Evolutionary conservation across 2,888 invertebrate genomes (phyloP).

Genomic region (Meteorus colon): DNA sequence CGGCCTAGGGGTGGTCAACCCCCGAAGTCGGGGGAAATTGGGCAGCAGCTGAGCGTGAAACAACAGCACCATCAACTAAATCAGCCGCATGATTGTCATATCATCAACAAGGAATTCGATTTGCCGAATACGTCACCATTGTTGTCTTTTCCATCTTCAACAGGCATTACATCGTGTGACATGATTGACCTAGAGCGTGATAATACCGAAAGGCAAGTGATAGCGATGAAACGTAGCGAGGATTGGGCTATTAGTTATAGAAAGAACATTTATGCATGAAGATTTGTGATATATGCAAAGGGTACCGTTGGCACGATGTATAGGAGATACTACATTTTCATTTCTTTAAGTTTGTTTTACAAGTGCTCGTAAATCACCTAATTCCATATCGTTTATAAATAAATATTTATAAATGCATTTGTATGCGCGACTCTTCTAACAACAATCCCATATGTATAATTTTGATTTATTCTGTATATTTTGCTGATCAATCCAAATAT

Average conservation of each 20-base stretch:
- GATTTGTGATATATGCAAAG: not conserved
- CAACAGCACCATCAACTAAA: conserved; percentile 47
- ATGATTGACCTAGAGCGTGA: conserved; percentile 73
- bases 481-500: not conserved
- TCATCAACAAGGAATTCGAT: conserved; percentile 57
- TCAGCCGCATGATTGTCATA: conserved; percentile 67
- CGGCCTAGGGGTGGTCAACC: conserved; percentile 72
- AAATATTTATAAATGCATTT: not conserved
- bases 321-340: too few relatives aligned
- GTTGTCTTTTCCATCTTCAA: conserved; percentile 57
- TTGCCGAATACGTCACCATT: conserved; percentile 52
- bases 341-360: too few relatives aligned
- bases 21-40: conserved; percentile 66
- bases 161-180: conserved; percentile 57
- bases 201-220: conserved; percentile 70
- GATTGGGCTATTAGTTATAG: not conserved
- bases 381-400: too few relatives aligned
- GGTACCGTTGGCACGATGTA: too few relatives aligned
- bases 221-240: conserved; percentile 7
- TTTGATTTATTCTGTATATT: conserved; percentile 15
- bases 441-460: conserved; percentile 19
- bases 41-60: conserved; percentile 48
- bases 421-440: not conserved
- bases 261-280: conserved; percentile 26
- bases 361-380: too few relatives aligned